Evolutionary conservation across 2,888 invertebrate genomes (phyloP).

Genomic region (Melikaiella ostensackeni): DNA sequence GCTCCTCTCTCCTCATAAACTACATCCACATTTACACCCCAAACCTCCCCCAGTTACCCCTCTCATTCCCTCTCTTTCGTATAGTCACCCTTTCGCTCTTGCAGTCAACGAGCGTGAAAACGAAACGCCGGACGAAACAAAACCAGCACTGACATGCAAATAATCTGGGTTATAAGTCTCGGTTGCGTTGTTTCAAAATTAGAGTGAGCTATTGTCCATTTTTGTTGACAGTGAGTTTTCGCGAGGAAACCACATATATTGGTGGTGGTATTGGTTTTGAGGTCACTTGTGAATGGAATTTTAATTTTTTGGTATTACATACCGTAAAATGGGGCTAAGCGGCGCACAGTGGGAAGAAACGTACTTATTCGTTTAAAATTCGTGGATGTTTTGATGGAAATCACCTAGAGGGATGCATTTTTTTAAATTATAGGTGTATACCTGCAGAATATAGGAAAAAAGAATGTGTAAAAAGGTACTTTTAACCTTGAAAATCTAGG

Average conservation of each 20-base stretch:
- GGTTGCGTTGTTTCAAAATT: conserved; percentile 1
- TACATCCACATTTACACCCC: conserved; percentile 24
- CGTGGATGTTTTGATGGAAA: no score
- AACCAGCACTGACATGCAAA: conserved; percentile 29
- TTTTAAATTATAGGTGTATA: no score
- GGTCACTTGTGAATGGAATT: no score
- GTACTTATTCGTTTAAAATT: no score
- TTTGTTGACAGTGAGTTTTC: not conserved
- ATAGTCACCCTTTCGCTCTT: conserved; percentile 48
- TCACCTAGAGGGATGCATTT: no score
- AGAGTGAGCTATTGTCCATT: conserved; percentile 2
- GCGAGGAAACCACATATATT: not conserved
- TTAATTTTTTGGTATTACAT: no score
- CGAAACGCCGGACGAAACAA: conserved; percentile 54
- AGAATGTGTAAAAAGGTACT: no score
- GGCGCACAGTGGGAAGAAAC: no score
- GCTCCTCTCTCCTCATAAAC: conserved; percentile 50
- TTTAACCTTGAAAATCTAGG: no score
- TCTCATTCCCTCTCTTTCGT: conserved; percentile 50
- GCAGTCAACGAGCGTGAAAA: conserved; percentile 65
- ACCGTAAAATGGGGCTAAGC: no score
- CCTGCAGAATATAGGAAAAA: no score
- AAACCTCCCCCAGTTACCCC: conserved; percentile 47
- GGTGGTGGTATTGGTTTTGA: no score
- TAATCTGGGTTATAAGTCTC: conserved; percentile 22